Conservation (phyloP, 2,888 invertebrate species). For the Theretra japonica region DNA sequence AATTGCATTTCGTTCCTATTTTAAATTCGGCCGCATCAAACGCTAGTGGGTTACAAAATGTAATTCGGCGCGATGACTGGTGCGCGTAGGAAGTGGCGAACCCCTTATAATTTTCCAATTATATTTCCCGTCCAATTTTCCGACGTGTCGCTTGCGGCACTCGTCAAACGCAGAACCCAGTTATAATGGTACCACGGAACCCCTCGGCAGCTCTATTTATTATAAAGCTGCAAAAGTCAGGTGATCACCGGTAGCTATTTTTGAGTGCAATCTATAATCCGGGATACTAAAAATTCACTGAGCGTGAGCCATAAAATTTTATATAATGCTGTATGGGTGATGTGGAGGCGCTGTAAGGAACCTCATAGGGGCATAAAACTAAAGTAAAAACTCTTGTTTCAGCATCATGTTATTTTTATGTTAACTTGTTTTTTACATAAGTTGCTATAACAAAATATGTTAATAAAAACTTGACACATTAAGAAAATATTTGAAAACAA, state of each 20-base stretch:
- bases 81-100: conserved; percentile 67
- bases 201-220: conserved; percentile 29
- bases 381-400: neutral
- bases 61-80: conserved; percentile 46
- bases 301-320: conserved; percentile 15
- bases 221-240: conserved; percentile 27
- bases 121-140: conserved; percentile 85
- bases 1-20: conserved; percentile 12
- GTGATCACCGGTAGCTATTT: conserved; percentile 16
- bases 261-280: conserved; percentile 5
- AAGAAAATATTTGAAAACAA: neutral
- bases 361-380: neutral
- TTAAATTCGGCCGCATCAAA: conserved; percentile 14
- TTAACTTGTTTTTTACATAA: neutral
- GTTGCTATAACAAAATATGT: neutral
- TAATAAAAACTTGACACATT: too few species aligned
- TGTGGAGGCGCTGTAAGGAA: neutral
- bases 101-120: conserved; percentile 84
- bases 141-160: conserved; percentile 82
- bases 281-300: conserved; percentile 4
- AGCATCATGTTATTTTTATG: neutral
- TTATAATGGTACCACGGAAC: conserved; percentile 26
- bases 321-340: neutral
- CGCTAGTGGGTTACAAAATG: conserved; percentile 48
- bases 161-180: conserved; percentile 77